Percentiles rank a stretch among this genome's conserved stretches.
These are phyloP conservation scores for Lithobates pipiens DNA, from an alignment of 2,797 vertebrate species.

Conservation along the genomic window DNA sequence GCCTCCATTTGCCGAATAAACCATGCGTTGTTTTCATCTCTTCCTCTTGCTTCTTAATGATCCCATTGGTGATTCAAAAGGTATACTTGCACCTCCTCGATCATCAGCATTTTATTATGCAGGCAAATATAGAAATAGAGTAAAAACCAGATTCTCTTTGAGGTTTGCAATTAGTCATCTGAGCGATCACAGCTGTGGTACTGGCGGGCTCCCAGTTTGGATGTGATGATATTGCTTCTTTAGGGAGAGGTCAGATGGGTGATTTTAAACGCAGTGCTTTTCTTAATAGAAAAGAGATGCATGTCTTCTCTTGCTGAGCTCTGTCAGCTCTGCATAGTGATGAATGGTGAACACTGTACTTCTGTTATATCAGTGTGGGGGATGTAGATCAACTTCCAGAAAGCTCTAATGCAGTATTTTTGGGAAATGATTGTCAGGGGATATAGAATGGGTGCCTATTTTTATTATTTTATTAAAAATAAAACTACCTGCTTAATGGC, in stretches of 20 bases:
- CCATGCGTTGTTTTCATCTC: slow-evolving; percentile 99
- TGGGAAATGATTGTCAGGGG: neutral
- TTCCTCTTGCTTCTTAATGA: slow-evolving; percentile 99
- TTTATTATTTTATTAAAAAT: neutral
- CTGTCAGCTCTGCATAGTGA: neutral
- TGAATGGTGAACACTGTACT: neutral
- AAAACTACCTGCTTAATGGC: neutral
- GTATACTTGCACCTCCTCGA: slow-evolving; percentile 81
- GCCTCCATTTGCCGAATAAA: slow-evolving; percentile 99
- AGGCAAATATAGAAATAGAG: slow-evolving; percentile 84
- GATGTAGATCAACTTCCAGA: neutral
- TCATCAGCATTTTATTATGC: slow-evolving; percentile 95
- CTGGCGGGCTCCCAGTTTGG: slow-evolving; percentile 89
- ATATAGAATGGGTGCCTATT: neutral
- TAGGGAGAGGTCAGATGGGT: slow-evolving; percentile 53
- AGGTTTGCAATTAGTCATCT: slow-evolving; percentile 99
- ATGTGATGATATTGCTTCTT: slow-evolving; percentile 88
- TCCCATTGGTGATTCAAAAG: slow-evolving; percentile 95
- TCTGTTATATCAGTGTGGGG: neutral
- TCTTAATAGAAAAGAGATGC: neutral
- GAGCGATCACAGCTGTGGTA: slow-evolving; percentile 98
- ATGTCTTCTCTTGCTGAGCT: neutral
- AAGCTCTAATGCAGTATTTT: neutral
- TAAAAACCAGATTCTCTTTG: slow-evolving; percentile 91
- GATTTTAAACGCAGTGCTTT: neutral